These are phyloP conservation scores for Eleutherodactylus coqui DNA, from an alignment of 2,797 vertebrate species.

Conservation along the genomic window DNA sequence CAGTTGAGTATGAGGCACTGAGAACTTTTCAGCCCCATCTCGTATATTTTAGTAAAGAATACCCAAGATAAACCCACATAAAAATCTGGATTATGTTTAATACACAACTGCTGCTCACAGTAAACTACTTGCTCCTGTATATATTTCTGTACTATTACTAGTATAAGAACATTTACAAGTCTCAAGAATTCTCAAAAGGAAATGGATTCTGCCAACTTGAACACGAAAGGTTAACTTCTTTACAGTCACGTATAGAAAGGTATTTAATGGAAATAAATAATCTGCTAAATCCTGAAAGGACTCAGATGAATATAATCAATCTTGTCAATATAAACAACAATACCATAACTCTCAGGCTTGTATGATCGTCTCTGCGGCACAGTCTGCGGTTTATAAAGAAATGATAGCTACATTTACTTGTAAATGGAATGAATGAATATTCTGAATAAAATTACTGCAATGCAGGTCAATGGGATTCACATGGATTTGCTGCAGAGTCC, in stretches of 20 bases:
- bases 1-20: no score
- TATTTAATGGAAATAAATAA: constrained; percentile 25
- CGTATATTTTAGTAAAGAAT: no score
- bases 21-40: no score
- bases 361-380: neutral
- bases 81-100: no score
- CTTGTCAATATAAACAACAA: constrained; percentile 21
- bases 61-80: no score
- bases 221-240: neutral
- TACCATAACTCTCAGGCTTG: neutral
- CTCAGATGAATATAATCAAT: constrained; percentile 2
- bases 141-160: neutral
- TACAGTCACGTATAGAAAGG: neutral
- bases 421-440: neutral
- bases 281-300: constrained; percentile 1
- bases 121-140: neutral
- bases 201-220: neutral
- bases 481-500: no score
- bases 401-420: neutral
- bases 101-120: neutral
- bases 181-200: neutral
- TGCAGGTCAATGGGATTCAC: no score
- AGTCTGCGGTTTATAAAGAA: neutral
- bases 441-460: no score
- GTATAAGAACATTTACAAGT: neutral